Percentiles rank a stretch among this genome's conserved stretches.
These are phyloP conservation scores for Psephotus haematonotus DNA, from an alignment of 2,113 vertebrate species.

Conservation along the genomic window DNA sequence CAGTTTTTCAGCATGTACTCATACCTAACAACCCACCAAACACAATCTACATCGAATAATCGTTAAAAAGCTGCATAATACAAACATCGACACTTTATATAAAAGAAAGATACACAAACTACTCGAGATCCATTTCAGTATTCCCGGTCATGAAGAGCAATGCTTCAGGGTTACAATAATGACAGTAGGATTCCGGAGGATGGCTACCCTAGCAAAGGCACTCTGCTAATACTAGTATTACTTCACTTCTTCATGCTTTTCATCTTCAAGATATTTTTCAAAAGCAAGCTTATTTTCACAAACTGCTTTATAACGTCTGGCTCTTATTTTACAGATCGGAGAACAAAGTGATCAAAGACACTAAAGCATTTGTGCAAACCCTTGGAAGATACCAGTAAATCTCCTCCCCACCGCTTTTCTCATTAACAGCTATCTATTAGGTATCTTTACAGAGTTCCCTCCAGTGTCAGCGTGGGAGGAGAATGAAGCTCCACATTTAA, in stretches of 20 bases:
- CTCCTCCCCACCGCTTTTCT: not conserved
- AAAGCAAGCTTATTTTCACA: not conserved
- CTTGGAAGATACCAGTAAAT: not conserved
- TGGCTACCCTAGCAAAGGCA: not conserved
- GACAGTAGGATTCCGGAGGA: accelerated
- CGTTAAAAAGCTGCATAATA: not conserved
- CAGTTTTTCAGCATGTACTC: not conserved
- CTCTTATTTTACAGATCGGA: not conserved
- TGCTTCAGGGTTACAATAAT: not conserved
- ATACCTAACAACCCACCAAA: not conserved
- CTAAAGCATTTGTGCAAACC: not conserved
- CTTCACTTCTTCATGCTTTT: not conserved
- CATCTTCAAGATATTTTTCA: not conserved
- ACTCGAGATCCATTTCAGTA: not conserved
- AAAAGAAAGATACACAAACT: not conserved
- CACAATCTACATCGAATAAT: accelerated
- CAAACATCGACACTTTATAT: not conserved
- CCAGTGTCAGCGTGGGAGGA: not conserved
- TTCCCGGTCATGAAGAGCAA: not conserved
- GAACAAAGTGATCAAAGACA: not conserved
- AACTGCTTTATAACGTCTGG: not conserved
- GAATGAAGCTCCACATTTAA: not conserved
- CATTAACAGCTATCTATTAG: not conserved
- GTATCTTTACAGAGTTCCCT: not conserved
- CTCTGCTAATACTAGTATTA: not conserved